phyloP scores from a whole-genome alignment of 2,797 vertebrate genomes.

The Mormyrus hasselquistii region DNA sequence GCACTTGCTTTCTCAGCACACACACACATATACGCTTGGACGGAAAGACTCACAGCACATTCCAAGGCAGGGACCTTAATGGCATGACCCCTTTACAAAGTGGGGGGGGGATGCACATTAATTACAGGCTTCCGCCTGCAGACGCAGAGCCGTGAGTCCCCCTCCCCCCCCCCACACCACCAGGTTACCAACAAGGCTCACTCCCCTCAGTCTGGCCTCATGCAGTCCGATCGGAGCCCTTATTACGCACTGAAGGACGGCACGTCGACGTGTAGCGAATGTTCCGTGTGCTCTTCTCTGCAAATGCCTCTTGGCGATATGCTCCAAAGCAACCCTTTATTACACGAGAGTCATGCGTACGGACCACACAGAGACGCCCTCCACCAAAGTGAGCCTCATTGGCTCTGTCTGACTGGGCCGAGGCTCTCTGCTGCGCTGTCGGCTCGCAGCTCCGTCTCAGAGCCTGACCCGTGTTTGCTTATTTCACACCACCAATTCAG shows the following conservation, averaged over 20 bases:
- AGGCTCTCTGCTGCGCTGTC: neutral
- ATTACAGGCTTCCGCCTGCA: neutral
- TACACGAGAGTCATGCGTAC: neutral
- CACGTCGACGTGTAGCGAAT: neutral
- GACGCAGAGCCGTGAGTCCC: neutral
- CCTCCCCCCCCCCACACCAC: neutral
- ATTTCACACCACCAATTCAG: neutral
- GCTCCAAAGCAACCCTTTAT: neutral
- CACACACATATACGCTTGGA: neutral
- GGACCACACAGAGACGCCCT: neutral
- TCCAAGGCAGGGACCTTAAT: neutral
- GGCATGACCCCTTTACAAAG: neutral
- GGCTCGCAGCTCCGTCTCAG: neutral
- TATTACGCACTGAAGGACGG: conserved; percentile 24
- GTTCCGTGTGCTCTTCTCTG: neutral
- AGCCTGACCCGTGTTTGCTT: neutral
- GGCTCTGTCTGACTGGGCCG: neutral
- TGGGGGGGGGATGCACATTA: neutral
- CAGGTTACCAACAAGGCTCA: conserved; percentile 19
- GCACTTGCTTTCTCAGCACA: no score
- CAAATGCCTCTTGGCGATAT: neutral
- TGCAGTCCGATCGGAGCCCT: conserved; percentile 27
- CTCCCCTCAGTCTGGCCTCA: conserved; percentile 15
- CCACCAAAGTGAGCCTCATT: neutral
- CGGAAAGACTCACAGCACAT: neutral